Conservation (phyloP, 2,888 invertebrate species). For the Eremobia ochroleuca region DNA sequence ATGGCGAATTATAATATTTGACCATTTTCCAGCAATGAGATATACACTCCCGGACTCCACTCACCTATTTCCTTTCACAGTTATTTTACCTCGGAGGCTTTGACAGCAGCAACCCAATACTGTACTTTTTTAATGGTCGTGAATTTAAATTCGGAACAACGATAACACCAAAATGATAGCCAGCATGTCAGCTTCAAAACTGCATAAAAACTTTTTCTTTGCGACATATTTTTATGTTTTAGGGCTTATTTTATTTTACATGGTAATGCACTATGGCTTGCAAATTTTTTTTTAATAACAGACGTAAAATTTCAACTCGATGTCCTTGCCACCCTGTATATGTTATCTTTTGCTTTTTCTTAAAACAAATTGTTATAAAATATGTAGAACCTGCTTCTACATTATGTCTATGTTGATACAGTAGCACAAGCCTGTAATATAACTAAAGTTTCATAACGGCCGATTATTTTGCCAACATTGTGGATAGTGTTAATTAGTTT, state of each 20-base stretch:
- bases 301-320: no score
- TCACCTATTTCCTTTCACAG: no score
- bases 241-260: neutral
- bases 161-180: neutral
- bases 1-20: neutral
- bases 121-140: neutral
- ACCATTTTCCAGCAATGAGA: neutral
- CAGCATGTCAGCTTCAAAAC: neutral
- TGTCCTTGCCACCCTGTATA: no score
- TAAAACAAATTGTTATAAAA: neutral
- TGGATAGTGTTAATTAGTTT: constrained; percentile 44
- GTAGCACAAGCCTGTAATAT: neutral
- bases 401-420: constrained; percentile 4
- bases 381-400: neutral
- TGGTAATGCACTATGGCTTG: neutral
- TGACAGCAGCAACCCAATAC: no score
- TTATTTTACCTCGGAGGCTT: no score
- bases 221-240: neutral
- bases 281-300: no score
- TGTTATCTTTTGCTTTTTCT: constrained; percentile 4
- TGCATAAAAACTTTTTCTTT: neutral
- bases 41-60: neutral
- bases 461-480: constrained; percentile 37
- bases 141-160: neutral
- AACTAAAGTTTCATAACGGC: constrained; percentile 33